Base-by-base conservation (phyloP, 2,888 invertebrate species). In the Drosophila eohydei region DNA sequence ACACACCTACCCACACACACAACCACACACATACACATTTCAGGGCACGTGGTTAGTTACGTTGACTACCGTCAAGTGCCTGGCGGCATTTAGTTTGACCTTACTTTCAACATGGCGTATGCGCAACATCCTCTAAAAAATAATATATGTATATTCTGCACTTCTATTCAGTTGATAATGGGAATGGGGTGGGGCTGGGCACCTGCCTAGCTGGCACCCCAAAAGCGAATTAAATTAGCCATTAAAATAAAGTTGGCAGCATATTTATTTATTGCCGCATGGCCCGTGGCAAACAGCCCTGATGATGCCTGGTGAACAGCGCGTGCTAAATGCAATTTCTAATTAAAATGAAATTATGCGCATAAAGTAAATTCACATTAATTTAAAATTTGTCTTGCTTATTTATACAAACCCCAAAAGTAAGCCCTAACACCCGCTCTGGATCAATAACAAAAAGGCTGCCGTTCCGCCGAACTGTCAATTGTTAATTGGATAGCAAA, bases 401-500 rank as follows among this genome's bases (percentile, higher is more conserved):
- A 52, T 51, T 60, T 51, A 44, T 9, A 16, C 56, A 12, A 16
- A 6, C 9, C 14, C 16, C 36, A 9, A 63, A 16, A 57, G n/a
- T 55, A 52, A 58, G 21, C 60, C 50, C 57, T 21, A 32, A 54
- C 54, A 21, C 30, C 32, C 55, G 6, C 34, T 28, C 43, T 65
- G 46, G 34, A 36, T 54, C 59, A 61, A 61, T 62, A 60, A 60
- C 70, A 77, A 83, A 81, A 74, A 71, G 70, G 68, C 71, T 64
- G 59, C 52, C 61, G 48, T 44, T 75, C 65, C 72, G 85, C 72
- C 80, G 85, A 85, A 83, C 83, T 83, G 86, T 88, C 85, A 88
- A 83, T 85, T 83, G 86, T 88, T 88, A 88, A 86, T 88, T 88
- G 71, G 83, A 81, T 66, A 67, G 75, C 65, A 77, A 66, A 73